Evolutionary conservation across 2,888 invertebrate species (phyloP), one percentile per base, ranked within the genome.

Genomic region (Sesia apiformis): DNA sequence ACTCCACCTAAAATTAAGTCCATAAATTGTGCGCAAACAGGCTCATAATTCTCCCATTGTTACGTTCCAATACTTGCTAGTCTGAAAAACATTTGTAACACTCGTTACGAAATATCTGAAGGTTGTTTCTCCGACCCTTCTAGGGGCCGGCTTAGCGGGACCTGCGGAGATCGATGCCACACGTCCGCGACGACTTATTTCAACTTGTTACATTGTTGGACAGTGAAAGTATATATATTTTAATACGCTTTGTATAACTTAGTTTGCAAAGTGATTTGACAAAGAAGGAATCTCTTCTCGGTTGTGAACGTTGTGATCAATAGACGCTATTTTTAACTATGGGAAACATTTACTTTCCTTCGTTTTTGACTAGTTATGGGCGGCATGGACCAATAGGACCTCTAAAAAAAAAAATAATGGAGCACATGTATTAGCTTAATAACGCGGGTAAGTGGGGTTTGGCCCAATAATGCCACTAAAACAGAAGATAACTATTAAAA

Each of bases 71-170:
- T 72, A 70, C 63, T 63, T 59, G 60, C 60, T 63, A 63, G 63
- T 67, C 73, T 71, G 72, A 70, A 70, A 75, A 75, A 68, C 65
- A 61, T 76, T 76, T 73, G 72, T 74, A 69, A 69, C 67, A 66
- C 68, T 76, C 68, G 69, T 74, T 74, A 70, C 72, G 70, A 71
- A 77, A 73, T 74, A 75, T 74, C 74, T 64, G 72, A 69, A 74
- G 74, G 76, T 72, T 72, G 66, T 71, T 70, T 64, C 70, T 61
- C 61, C 71, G 74, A 78, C 78, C 81, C 81, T 78, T 72, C 72
- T 69, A 71, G 72, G 70, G 66, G 66, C 67, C 70, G 67, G 76
- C 78, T 82, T 81, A 80, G 65, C 63, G 69, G 65, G 72, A 69
- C 72, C 72, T 68, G 58, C 53, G 58, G 63, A 74, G 82, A 81